Conservation (phyloP, 37 sponge, comb jelly and placozoan species). For the Axinella damicornis region DNA sequence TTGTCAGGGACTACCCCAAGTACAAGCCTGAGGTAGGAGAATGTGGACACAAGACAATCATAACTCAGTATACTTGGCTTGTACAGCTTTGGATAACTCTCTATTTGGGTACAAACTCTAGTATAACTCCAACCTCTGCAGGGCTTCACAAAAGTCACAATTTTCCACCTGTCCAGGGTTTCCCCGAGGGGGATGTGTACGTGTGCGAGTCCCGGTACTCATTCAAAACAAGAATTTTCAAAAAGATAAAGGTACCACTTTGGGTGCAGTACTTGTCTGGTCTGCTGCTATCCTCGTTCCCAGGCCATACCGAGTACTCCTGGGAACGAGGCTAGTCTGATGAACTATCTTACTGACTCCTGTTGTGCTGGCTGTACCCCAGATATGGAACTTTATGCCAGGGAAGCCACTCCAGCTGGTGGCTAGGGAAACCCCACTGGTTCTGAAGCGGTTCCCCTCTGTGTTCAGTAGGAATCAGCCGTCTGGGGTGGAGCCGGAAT, state of each 20-base stretch:
- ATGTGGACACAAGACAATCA: too few relatives aligned
- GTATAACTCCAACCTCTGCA: too few relatives aligned
- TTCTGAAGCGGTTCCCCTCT: slow-evolving; percentile 60
- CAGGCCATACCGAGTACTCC: too few relatives aligned
- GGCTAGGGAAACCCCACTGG: slow-evolving; percentile 34
- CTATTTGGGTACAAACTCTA: too few relatives aligned
- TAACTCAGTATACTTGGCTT: too few relatives aligned
- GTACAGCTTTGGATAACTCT: too few relatives aligned
- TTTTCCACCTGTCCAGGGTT: slow-evolving; percentile 54
- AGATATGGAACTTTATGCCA: slow-evolving; percentile 53
- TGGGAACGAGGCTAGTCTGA: too few relatives aligned
- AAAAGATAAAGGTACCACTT: slow-evolving; percentile 81
- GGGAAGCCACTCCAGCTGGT: slow-evolving; percentile 36
- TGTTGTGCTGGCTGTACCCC: not conserved
- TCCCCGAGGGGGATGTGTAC: slow-evolving; percentile 76
- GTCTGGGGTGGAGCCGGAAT: not conserved
- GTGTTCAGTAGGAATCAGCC: slow-evolving; percentile 42
- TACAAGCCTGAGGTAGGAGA: slow-evolving; percentile 50
- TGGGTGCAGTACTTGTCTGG: too few relatives aligned
- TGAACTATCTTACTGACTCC: too few relatives aligned
- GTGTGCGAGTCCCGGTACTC: slow-evolving; percentile 89
- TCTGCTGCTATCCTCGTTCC: not conserved
- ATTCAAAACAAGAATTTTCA: slow-evolving; percentile 69
- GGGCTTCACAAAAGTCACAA: too few relatives aligned
- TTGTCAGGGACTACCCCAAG: slow-evolving; percentile 73